These are phyloP conservation scores for Mythimna pallens DNA, from an alignment of 2,888 invertebrate species.

Conservation along the genomic window DNA sequence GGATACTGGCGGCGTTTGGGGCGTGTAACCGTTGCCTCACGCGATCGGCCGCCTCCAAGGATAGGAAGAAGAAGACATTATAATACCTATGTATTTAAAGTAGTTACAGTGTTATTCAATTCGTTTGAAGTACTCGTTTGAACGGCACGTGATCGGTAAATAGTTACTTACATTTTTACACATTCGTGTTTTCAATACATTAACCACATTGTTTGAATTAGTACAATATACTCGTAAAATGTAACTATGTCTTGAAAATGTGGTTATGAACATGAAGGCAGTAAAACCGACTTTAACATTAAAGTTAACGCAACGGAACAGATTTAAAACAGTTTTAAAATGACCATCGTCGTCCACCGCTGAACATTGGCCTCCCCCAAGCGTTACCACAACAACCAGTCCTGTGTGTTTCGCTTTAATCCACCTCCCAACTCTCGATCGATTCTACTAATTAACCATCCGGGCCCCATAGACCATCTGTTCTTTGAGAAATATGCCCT, in stretches of 20 bases:
- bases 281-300: not conserved
- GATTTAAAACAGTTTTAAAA: too few species aligned
- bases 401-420: too few species aligned
- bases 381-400: too few species aligned
- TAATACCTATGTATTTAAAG: not conserved
- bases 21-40: too few species aligned
- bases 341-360: too few species aligned
- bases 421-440: too few species aligned
- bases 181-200: constrained; percentile 31
- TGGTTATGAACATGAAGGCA: not conserved
- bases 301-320: not conserved
- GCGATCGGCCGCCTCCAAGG: too few species aligned
- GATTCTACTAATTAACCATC: too few species aligned
- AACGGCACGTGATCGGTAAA: constrained; percentile 24
- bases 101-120: constrained; percentile 36
- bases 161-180: constrained; percentile 16
- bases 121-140: constrained; percentile 6
- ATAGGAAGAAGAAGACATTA: not conserved
- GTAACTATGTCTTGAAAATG: not conserved
- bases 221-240: not conserved
- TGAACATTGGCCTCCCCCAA: too few species aligned
- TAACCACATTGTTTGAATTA: constrained; percentile 30
- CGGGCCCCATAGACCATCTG: too few species aligned
- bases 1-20: too few species aligned
- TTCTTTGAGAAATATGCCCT: too few species aligned